phyloP scores from a whole-genome alignment of 2,113 vertebrate species.

The Rhagologus leucostigma region DNA sequence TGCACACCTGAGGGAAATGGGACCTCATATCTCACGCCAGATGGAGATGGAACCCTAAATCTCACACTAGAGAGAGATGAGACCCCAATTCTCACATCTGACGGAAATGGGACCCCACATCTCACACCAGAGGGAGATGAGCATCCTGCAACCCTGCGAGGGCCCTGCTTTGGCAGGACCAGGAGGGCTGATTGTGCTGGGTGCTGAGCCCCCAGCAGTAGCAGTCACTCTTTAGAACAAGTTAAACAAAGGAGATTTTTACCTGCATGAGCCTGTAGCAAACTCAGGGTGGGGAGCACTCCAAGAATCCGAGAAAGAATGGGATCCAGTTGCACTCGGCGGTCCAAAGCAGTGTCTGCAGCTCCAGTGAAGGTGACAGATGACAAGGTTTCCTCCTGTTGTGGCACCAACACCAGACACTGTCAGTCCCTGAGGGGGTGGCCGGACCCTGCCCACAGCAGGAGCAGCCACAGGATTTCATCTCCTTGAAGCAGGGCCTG shows the following conservation, averaged over 20 bases:
- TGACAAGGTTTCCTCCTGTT: not conserved
- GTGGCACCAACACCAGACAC: not conserved
- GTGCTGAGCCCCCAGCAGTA: not conserved
- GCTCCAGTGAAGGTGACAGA: not conserved
- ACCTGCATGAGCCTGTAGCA: not conserved
- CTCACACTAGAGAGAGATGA: not conserved
- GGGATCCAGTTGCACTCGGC: not conserved
- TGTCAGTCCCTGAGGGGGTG: not conserved
- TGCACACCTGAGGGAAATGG: accelerated
- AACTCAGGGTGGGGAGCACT: not conserved
- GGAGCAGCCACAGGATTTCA: not conserved
- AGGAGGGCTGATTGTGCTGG: not conserved
- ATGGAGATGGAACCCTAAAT: not conserved
- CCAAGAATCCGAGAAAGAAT: not conserved
- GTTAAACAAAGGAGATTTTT: not conserved
- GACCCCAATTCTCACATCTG: not conserved
- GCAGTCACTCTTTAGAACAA: not conserved
- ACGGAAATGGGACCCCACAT: accelerated
- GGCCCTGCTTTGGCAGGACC: not conserved
- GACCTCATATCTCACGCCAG: not conserved
- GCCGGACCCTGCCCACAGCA: not conserved
- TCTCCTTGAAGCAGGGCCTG: not conserved
- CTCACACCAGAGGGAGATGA: no score
- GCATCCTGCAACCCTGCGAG: not conserved
- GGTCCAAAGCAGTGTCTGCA: not conserved